phyloP scores from a whole-genome alignment of 2,113 vertebrate species.

The Cygnus atratus region DNA sequence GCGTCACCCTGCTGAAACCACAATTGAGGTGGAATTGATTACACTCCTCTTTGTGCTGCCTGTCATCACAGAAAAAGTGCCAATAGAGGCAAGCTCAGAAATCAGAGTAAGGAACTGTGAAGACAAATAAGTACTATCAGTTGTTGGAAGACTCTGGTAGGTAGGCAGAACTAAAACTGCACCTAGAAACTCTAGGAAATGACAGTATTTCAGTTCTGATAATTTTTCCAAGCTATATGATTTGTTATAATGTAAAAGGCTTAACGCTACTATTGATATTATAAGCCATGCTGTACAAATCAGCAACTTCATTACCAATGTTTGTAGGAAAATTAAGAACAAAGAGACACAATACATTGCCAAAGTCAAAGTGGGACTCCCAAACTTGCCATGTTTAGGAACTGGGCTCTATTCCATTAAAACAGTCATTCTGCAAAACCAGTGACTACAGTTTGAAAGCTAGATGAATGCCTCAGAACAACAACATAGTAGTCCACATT shows the following conservation, averaged over 20 bases:
- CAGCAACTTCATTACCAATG: neutral
- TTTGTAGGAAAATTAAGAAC: neutral
- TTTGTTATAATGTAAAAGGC: neutral
- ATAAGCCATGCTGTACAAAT: neutral
- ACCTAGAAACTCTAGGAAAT: neutral
- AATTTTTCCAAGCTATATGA: neutral
- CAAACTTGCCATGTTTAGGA: neutral
- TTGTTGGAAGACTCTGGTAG: neutral
- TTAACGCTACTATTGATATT: neutral
- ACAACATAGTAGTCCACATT: neutral
- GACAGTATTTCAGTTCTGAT: neutral
- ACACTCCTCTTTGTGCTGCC: neutral
- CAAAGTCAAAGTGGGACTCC: neutral
- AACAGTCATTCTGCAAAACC: neutral
- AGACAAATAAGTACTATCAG: neutral
- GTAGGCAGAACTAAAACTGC: neutral
- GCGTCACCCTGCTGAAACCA: conserved; percentile 15
- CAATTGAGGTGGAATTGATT: conserved; percentile 59
- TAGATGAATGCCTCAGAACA: neutral
- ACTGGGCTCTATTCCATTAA: neutral
- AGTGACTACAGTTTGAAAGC: neutral
- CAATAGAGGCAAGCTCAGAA: conserved; percentile 6
- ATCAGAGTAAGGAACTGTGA: neutral
- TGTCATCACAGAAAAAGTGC: neutral
- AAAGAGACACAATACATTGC: neutral